Evolutionary conservation across 2,113 vertebrate genomes (phyloP), one percentile per base, ranked within the genome.

Genomic region (Tragelaphus strepsiceros): DNA sequence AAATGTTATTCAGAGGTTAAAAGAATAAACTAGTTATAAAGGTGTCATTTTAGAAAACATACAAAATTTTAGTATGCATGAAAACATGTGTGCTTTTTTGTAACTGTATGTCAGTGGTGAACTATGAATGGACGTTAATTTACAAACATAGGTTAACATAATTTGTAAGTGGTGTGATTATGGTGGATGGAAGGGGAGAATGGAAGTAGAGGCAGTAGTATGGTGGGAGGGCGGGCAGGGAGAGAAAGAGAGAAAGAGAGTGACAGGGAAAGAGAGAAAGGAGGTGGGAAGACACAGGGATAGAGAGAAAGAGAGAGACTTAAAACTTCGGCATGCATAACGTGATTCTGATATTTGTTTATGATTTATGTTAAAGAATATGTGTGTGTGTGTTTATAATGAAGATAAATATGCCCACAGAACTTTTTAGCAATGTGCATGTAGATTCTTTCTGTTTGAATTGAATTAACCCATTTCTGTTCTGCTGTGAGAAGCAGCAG

Each of bases 161-260:
- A 28, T 35, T 4, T 5, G 21, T 56, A n/a, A 46, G 2, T 12
- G 14, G 6, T 15, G 32, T 32, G 15, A 35, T 53, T 39, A 22
- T 6, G 21, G 19, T 19, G 16, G 32, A 13, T 39, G 74, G 22
- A 85, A 15, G 56, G 39, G 5, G 39, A 46, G 24, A 15, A 4
- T 14, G 5, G 51, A 35, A 26, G 10, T 2, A 21, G 16, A n/a
- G 43, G 32, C 7, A 26, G 26, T 2, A 59, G 2, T 1, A 35
- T 12, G n/a, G 3, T 1, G 3, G 24, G 0, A 15, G 13, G 7
- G 10, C 1, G 0, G 64, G 16, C 4, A 15, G 15, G 21, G 15
- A 67, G 15, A 49, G 11, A 24, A 8, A 3, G 28, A 43, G 14
- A 39, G 28, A 56, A 1, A n/a, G 5, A 4, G 1, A 15, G 6